These are phyloP conservation scores for Ochotona curzoniae DNA, from an alignment of 2,113 vertebrate genomes.

Conservation along the genomic window DNA sequence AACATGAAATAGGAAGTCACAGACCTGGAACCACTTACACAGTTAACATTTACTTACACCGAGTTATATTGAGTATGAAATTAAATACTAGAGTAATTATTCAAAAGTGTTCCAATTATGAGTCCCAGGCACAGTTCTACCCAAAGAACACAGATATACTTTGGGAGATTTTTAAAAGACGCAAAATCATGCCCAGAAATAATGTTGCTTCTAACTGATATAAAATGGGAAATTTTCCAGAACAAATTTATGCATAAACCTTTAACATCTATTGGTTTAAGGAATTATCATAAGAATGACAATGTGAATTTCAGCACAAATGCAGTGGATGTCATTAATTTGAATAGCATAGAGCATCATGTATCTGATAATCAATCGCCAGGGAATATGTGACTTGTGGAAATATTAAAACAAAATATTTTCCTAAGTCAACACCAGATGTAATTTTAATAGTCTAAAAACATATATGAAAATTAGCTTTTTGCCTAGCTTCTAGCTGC, in stretches of 20 bases:
- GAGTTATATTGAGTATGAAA: constrained; percentile 52
- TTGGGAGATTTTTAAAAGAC: background rate
- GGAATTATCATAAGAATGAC: background rate
- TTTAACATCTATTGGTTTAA: background rate
- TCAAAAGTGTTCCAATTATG: constrained; percentile 14
- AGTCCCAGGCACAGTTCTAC: background rate
- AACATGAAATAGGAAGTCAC: constrained; percentile 52
- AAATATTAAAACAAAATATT: background rate
- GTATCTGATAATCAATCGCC: constrained; percentile 12
- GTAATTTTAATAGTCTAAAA: constrained; percentile 16
- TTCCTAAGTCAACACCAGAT: background rate
- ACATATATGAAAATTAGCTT: background rate
- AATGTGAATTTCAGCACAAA: background rate
- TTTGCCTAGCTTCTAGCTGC: too few relatives aligned
- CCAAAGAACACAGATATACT: background rate
- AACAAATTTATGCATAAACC: background rate
- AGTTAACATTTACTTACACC: constrained; percentile 50
- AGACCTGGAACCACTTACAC: constrained; percentile 26
- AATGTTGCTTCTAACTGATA: background rate
- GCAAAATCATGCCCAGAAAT: background rate
- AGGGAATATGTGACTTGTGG: background rate
- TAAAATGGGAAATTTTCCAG: background rate
- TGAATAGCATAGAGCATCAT: background rate
- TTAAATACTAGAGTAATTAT: constrained; percentile 40
- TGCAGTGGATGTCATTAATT: constrained; percentile 2